A percentile compares a stretch with the other conserved stretches of the same genome.
These are phyloP conservation scores for Drosophila willistoni DNA, from an alignment of 1,140 invertebrate species.

Conservation along the genomic window DNA sequence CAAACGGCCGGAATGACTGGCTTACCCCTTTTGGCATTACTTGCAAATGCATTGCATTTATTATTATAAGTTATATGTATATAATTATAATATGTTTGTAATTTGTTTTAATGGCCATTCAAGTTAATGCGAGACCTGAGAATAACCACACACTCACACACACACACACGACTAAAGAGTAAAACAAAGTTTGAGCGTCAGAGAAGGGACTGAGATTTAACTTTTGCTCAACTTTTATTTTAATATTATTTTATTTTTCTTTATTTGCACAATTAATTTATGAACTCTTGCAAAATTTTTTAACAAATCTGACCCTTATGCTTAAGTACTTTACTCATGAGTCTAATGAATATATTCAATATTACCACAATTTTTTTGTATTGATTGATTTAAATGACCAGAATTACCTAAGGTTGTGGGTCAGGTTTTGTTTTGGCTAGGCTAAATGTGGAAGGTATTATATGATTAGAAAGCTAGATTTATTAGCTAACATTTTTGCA, in stretches of 20 bases:
- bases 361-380: too few species aligned
- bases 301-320: too few species aligned
- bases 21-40: conserved; percentile 14
- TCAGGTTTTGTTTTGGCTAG: too few species aligned
- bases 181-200: neutral
- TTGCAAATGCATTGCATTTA: conserved; percentile 51
- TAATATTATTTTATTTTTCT: neutral
- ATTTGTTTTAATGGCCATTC: conserved; percentile 67
- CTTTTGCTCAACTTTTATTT: conserved; percentile 7
- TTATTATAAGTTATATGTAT: conserved; percentile 47
- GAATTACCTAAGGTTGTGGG: too few species aligned
- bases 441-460: too few species aligned
- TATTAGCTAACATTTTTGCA: too few species aligned
- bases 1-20: too few species aligned
- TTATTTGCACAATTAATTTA: neutral
- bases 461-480: too few species aligned
- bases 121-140: conserved; percentile 46
- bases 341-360: too few species aligned
- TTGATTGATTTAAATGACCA: too few species aligned
- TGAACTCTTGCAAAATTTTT: neutral
- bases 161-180: neutral
- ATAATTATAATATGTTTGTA: conserved; percentile 60
- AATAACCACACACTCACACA: neutral
- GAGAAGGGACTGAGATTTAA: neutral
- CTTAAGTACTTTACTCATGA: too few species aligned